A percentile compares a stretch with the other conserved stretches of the same genome.
phyloP scores from a whole-genome alignment of 1,140 invertebrate genomes.

The Neodiprion lecontei region DNA sequence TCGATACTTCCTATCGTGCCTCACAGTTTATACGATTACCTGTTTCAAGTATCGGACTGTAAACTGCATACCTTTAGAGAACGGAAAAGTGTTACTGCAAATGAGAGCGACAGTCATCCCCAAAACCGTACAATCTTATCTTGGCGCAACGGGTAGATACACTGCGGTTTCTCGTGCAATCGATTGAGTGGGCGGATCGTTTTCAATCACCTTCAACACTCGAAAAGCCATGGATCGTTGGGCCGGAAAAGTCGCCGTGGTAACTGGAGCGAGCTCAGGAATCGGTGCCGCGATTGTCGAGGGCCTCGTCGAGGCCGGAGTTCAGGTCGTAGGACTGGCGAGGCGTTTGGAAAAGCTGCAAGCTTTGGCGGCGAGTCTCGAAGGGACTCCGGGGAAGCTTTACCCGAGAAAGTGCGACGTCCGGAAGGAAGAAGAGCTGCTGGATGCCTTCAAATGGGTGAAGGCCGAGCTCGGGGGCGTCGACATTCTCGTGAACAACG shows the following conservation, averaged over 20 bases:
- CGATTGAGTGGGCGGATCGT: not conserved
- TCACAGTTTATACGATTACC: too few relatives aligned
- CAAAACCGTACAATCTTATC: not conserved
- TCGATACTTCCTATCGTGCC: too few relatives aligned
- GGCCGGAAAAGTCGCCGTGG: slow-evolving; percentile 66
- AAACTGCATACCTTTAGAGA: too few relatives aligned
- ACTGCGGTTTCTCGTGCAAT: not conserved
- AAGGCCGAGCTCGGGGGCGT: slow-evolving; percentile 68
- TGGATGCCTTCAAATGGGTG: slow-evolving; percentile 70
- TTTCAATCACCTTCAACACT: not conserved
- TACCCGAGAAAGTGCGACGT: slow-evolving; percentile 63
- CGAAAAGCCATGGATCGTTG: slow-evolving; percentile 63
- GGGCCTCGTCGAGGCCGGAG: slow-evolving; percentile 59
- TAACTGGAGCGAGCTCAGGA: slow-evolving; percentile 69
- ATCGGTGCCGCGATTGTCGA: slow-evolving; percentile 62
- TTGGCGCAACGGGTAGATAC: not conserved
- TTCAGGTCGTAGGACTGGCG: slow-evolving; percentile 67
- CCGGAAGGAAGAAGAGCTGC: slow-evolving; percentile 67
- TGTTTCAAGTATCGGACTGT: too few relatives aligned
- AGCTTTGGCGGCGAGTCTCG: slow-evolving; percentile 39
- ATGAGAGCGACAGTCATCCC: not conserved
- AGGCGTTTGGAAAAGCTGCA: slow-evolving; percentile 60
- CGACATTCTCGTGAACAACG: slow-evolving; percentile 79
- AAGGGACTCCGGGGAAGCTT: slow-evolving; percentile 38
- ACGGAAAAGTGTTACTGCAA: too few relatives aligned